Base-by-base conservation (phyloP, 2,888 invertebrate species). In the Acrobasis consociella region DNA sequence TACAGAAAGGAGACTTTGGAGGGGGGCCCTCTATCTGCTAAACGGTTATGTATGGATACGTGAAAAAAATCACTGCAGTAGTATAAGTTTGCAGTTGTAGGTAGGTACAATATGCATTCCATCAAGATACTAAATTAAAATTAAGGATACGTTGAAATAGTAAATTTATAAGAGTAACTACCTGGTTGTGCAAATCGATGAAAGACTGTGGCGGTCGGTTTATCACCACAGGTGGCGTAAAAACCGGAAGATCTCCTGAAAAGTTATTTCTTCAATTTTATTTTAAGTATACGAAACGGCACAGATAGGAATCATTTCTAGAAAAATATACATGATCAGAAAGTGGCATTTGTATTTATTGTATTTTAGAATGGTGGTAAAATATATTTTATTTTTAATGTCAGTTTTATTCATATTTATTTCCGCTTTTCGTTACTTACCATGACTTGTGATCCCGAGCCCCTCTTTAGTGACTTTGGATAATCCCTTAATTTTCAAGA, bases 401-500 rank as follows among this genome's bases (percentile, higher is more conserved):
- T 62, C 56, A 11, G 64, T 53, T 61, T 31, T 37, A 53, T 22
- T 46, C 37, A 16, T 11, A 22, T 22, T 22, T 52, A 22, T 52
- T 9, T 17, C 2, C 13, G 13, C 17, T 50, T 1, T 22, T 10
- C 7, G 49, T 52, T n/a, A 80, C 86, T 86, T 82, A 90, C 93
- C 86, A 53, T 84, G 83, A 67, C 87, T 89, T 49, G 84, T 78
- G 46, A 91, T 91, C 49, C 91, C 92, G 38, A 91, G 83, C 11
- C 91, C 91, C 75, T 93, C 93, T 68, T 93, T 90, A n/a, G 93
- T 93, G 3, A 94, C 87, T 75, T 93, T 93, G 16, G 94, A 93
- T 11, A 94, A 80, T 8, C 93, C 93, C 70, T 93, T 92, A 67
- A 96, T 95, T 85, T 95, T 95, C 66, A 96, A 94, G 75, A 95